Conservation (phyloP, 2,888 invertebrate genomes). For the Bembecia ichneumoniformis region DNA sequence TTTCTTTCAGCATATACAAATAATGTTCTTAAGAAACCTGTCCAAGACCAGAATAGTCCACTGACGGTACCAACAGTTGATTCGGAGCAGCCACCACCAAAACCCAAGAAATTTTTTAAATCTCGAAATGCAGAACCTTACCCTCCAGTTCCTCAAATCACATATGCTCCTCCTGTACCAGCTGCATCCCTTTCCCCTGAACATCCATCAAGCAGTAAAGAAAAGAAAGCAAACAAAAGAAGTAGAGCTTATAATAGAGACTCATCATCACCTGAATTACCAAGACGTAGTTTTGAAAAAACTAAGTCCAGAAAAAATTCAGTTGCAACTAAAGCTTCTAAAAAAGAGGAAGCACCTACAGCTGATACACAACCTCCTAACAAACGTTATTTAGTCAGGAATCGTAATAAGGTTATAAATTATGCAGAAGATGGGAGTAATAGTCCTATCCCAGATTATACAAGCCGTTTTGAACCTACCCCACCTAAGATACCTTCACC, state of each 20-base stretch:
- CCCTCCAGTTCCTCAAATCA: conserved; percentile 67
- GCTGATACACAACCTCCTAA: conserved; percentile 63
- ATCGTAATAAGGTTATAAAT: conserved; percentile 74
- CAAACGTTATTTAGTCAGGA: conserved; percentile 66
- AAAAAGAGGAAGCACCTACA: conserved; percentile 49
- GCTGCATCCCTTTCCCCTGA: conserved; percentile 61
- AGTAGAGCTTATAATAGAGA: conserved; percentile 54
- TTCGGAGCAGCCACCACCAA: conserved; percentile 71
- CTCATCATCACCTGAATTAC: conserved; percentile 63
- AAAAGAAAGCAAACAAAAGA: conserved; percentile 50
- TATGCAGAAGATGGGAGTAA: conserved; percentile 75
- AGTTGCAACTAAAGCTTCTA: conserved; percentile 56
- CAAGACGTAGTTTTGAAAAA: conserved; percentile 57
- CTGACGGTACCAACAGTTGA: conserved; percentile 68
- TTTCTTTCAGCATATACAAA: conserved; percentile 55
- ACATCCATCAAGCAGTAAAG: conserved; percentile 51
- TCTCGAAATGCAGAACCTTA: conserved; percentile 81
- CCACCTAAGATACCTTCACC: conserved; percentile 29
- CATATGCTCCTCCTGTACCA: conserved; percentile 62
- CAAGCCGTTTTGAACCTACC: conserved; percentile 38
- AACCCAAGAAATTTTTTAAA: conserved; percentile 93
- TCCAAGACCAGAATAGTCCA: conserved; percentile 69
- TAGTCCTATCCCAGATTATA: conserved; percentile 63
- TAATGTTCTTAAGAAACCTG: conserved; percentile 55
- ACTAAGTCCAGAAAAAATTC: conserved; percentile 49